Percentiles rank a stretch among this genome's conserved stretches.
phyloP scores from a whole-genome alignment of 2,888 invertebrate species.

The Ophioninae sp. region DNA sequence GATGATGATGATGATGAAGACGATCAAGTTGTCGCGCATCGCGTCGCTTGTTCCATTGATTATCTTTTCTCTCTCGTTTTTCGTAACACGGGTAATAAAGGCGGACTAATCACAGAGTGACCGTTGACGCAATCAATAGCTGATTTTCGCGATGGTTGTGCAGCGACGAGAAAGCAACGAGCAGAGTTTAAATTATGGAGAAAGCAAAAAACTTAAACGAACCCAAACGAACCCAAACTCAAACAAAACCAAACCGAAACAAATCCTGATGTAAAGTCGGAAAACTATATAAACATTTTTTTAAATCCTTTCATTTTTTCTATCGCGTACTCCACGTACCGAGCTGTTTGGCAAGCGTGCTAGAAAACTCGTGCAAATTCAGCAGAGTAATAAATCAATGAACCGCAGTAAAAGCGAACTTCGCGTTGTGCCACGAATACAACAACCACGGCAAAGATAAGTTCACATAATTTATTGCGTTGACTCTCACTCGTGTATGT shows the following conservation, averaged over 20 bases:
- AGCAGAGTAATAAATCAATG: not conserved
- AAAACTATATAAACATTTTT: too few relatives aligned
- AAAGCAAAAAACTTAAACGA: not conserved
- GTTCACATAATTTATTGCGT: not conserved
- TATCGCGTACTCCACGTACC: too few relatives aligned
- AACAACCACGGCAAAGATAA: not conserved
- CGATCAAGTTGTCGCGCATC: slow-evolving; percentile 14
- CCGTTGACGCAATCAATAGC: slow-evolving; percentile 42
- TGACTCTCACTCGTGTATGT: not conserved
- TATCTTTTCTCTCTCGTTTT: slow-evolving; percentile 26
- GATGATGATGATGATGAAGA: slow-evolving; percentile 27
- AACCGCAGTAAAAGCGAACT: not conserved
- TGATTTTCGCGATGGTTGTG: slow-evolving; percentile 11
- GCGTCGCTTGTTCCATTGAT: slow-evolving; percentile 35
- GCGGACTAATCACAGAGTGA: slow-evolving; percentile 3
- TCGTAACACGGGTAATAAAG: slow-evolving; percentile 33
- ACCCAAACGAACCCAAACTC: too few relatives aligned
- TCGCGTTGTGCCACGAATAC: not conserved
- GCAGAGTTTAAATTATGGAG: not conserved
- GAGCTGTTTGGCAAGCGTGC: slow-evolving; percentile 24
- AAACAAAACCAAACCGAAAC: too few relatives aligned
- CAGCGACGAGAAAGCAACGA: slow-evolving; percentile 33
- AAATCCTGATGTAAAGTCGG: too few relatives aligned
- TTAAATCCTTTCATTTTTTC: too few relatives aligned
- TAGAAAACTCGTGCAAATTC: slow-evolving; percentile 30